These are phyloP conservation scores for Athrips mouffetella DNA, from an alignment of 2,888 invertebrate species.

Conservation along the genomic window DNA sequence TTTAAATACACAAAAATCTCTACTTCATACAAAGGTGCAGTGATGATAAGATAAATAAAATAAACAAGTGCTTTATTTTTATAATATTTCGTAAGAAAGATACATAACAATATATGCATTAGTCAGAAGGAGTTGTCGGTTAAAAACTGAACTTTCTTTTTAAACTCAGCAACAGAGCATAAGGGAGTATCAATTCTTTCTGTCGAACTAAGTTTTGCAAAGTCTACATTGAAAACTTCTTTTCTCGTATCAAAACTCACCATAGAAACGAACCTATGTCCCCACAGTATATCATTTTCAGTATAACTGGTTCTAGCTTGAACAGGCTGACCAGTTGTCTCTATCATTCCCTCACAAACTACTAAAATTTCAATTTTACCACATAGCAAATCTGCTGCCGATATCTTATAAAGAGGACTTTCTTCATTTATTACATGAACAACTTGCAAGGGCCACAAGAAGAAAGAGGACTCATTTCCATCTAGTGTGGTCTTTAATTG, in stretches of 20 bases:
- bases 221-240: constrained; percentile 90
- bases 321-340: constrained; percentile 90
- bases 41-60: too few relatives aligned
- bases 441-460: constrained; percentile 97
- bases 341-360: constrained; percentile 92
- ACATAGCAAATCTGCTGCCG: constrained; percentile 91
- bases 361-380: constrained; percentile 93
- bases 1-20: too few relatives aligned
- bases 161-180: constrained; percentile 85
- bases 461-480: constrained; percentile 93
- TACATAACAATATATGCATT: neutral
- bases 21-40: too few relatives aligned
- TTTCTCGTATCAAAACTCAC: constrained; percentile 84
- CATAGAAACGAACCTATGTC: constrained; percentile 89
- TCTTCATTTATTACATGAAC: constrained; percentile 91
- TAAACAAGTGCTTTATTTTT: too few relatives aligned
- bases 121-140: neutral
- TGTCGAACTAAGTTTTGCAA: constrained; percentile 91
- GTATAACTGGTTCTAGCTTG: constrained; percentile 91
- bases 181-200: constrained; percentile 91
- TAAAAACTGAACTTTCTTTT: neutral
- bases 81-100: neutral
- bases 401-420: constrained; percentile 93
- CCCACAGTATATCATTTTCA: constrained; percentile 90
- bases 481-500: constrained; percentile 87